Conservation (phyloP, 2,797 vertebrate species). For the Sorex maritimensis region DNA sequence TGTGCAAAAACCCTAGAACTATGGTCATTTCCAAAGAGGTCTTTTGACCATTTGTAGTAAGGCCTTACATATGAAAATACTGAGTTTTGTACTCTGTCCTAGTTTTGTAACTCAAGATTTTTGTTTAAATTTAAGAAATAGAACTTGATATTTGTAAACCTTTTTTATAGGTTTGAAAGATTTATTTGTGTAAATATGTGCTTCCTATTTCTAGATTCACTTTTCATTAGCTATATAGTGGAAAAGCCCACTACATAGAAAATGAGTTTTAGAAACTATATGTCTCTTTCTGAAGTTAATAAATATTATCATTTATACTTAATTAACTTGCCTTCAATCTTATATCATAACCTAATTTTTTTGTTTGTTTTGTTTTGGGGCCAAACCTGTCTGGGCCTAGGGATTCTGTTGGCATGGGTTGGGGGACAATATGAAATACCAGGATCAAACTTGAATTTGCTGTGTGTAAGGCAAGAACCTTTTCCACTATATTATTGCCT, state of each 20-base stretch:
- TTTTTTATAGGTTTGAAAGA: constrained; percentile 34
- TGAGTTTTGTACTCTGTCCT: not conserved
- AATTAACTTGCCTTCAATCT: not conserved
- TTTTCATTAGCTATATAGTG: constrained; percentile 18
- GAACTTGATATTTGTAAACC: constrained; percentile 6
- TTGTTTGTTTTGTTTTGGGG: not conserved
- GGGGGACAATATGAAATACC: no score
- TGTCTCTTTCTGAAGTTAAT: constrained; percentile 29
- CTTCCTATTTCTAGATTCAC: not conserved
- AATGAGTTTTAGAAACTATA: constrained; percentile 25
- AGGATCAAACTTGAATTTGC: no score
- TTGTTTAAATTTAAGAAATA: constrained; percentile 57
- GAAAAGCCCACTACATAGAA: not conserved
- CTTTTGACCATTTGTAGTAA: not conserved
- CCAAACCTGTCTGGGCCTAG: no score
- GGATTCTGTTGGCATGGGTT: no score
- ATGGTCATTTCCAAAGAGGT: not conserved
- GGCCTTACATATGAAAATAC: not conserved
- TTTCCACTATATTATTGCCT: no score
- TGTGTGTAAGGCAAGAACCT: no score
- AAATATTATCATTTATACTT: constrained; percentile 10
- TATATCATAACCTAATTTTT: constrained; percentile 19
- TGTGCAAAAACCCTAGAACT: not conserved
- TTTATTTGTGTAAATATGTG: not conserved
- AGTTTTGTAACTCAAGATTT: not conserved